These are phyloP conservation scores for Zygothrica quintamaculata DNA, from an alignment of 2,888 invertebrate genomes.

Conservation along the genomic window DNA sequence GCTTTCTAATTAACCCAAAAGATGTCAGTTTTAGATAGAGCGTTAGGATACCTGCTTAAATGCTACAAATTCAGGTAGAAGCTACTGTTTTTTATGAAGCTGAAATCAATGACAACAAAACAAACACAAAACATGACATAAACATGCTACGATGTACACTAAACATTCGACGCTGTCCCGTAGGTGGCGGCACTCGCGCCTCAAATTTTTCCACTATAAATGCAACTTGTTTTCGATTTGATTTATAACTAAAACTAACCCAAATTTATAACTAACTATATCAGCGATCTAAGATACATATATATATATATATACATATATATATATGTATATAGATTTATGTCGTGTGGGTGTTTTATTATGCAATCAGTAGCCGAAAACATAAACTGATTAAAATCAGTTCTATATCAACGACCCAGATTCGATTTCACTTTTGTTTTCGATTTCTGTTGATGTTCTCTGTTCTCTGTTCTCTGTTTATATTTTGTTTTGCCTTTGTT, in stretches of 20 bases:
- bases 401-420: constrained; percentile 38
- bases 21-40: constrained; percentile 59
- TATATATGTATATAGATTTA: constrained; percentile 3
- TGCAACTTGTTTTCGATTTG: constrained; percentile 40
- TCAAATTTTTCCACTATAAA: constrained; percentile 1
- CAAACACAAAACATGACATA: constrained; percentile 48
- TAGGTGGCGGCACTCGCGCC: constrained; percentile 71
- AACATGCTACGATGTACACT: no score
- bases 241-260: constrained; percentile 55
- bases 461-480: constrained; percentile 9
- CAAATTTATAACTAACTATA: neutral
- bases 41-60: constrained; percentile 30
- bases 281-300: constrained; percentile 7
- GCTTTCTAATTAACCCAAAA: constrained; percentile 71
- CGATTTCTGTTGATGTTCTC: constrained; percentile 6
- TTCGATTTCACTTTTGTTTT: constrained; percentile 67
- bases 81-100: constrained; percentile 17
- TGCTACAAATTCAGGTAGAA: constrained; percentile 18
- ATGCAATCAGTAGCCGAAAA: constrained; percentile 78
- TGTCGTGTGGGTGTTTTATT: constrained; percentile 72
- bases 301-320: constrained; percentile 2
- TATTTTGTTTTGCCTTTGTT: constrained; percentile 12
- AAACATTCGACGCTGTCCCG: no score
- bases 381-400: constrained; percentile 44
- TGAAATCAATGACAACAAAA: constrained; percentile 12